phyloP scores from a whole-genome alignment of 2,797 vertebrate species.

The Jordanella pulchra region DNA sequence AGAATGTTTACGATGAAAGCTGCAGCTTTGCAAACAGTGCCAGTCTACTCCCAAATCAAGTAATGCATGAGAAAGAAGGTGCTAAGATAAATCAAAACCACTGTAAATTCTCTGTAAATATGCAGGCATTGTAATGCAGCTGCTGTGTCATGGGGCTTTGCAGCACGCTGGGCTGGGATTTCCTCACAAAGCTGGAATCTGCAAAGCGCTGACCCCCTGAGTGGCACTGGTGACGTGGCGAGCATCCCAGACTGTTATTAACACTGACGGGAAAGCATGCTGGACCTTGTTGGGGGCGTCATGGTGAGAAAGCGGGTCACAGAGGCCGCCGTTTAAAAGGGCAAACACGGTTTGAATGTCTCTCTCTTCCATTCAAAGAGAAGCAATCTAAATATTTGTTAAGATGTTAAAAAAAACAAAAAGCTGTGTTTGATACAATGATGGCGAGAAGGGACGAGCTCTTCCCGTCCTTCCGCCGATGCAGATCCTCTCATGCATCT shows the following conservation, averaged over 20 bases:
- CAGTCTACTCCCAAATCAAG: slow-evolving; percentile 48
- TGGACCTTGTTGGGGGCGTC: slow-evolving; percentile 10
- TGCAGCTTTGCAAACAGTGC: slow-evolving; percentile 9
- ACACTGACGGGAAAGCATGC: slow-evolving; percentile 37
- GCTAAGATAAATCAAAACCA: slow-evolving; percentile 41
- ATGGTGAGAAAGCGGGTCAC: slow-evolving; percentile 19
- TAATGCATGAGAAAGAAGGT: slow-evolving; percentile 31
- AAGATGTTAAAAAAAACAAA: slow-evolving; percentile 7
- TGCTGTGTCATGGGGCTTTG: not conserved
- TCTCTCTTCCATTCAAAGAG: not conserved
- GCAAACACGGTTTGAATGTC: not conserved
- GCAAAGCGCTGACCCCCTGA: slow-evolving; percentile 37
- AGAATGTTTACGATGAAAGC: slow-evolving; percentile 37
- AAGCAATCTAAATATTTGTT: slow-evolving; percentile 16
- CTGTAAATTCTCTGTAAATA: slow-evolving; percentile 38
- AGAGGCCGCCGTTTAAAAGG: slow-evolving; percentile 13
- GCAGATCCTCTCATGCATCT: slow-evolving; percentile 39
- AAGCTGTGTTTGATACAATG: slow-evolving; percentile 30
- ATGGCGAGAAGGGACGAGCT: slow-evolving; percentile 30
- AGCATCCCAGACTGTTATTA: slow-evolving; percentile 50
- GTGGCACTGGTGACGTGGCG: slow-evolving; percentile 4
- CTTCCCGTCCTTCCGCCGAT: slow-evolving; percentile 33
- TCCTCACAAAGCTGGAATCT: slow-evolving; percentile 16
- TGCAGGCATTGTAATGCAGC: slow-evolving; percentile 16
- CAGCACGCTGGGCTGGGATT: slow-evolving; percentile 37